Conservation (phyloP, 2,113 vertebrate genomes). For the Struthio camelus region DNA sequence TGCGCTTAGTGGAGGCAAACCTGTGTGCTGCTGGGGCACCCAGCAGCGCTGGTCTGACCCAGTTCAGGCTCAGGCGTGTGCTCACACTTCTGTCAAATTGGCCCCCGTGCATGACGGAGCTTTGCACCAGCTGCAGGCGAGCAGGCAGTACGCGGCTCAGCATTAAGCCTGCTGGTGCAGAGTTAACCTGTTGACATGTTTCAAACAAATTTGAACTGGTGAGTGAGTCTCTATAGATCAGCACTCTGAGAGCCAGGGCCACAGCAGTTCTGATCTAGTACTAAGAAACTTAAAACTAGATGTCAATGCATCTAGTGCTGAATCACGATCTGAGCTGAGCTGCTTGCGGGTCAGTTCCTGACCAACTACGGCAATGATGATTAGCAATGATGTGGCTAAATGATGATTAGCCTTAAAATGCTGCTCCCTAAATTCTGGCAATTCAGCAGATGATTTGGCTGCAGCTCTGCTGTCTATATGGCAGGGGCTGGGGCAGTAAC, state of each 20-base stretch:
- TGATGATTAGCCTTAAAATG: background rate
- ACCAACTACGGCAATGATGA: rapidly evolving
- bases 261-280: background rate
- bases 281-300: background rate
- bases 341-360: background rate
- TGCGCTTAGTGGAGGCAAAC: background rate
- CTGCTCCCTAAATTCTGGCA: background rate
- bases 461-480: background rate
- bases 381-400: background rate
- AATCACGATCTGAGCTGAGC: background rate
- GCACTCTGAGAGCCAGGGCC: background rate
- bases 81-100: background rate
- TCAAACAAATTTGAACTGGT: background rate
- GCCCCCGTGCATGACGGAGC: rapidly evolving
- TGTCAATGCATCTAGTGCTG: background rate
- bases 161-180: background rate
- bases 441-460: background rate
- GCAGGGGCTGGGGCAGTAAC: background rate
- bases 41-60: background rate
- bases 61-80: background rate
- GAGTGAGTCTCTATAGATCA: background rate
- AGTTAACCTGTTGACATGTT: background rate
- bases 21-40: background rate
- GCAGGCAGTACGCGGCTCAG: background rate
- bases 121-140: background rate